A percentile compares a stretch with the other conserved stretches of the same genome.
These are phyloP conservation scores for Smittia sp. DNA, from an alignment of 2,888 invertebrate genomes.

Conservation along the genomic window DNA sequence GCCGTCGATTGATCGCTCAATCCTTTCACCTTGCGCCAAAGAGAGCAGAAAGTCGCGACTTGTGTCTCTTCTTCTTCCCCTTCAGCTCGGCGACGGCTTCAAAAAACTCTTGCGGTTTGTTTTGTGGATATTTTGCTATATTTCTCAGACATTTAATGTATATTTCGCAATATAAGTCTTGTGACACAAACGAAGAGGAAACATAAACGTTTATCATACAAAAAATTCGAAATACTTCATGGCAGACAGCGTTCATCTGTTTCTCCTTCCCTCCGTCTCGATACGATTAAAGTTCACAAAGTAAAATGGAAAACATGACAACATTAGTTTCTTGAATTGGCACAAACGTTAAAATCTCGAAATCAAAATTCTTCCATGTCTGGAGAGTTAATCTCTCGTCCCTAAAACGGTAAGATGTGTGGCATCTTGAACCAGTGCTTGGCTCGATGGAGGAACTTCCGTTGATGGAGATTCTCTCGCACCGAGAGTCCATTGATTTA, in stretches of 20 bases:
- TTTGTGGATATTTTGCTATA: conserved; percentile 20
- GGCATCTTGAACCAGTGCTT: too few species aligned
- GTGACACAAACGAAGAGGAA: conserved; percentile 8
- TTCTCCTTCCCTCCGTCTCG: not conserved
- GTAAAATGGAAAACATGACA: not conserved
- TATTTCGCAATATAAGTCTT: not conserved
- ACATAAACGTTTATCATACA: conserved; percentile 3
- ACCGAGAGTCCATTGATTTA: not conserved
- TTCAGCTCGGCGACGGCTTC: not conserved
- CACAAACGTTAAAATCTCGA: not conserved
- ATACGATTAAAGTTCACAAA: not conserved
- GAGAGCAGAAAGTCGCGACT: not conserved
- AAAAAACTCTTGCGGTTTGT: conserved; percentile 2
- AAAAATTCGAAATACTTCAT: conserved; percentile 10
- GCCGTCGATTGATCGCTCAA: not conserved
- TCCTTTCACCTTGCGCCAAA: not conserved
- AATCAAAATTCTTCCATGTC: too few species aligned
- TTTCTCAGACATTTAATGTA: conserved; percentile 24
- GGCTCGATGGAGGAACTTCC: too few species aligned
- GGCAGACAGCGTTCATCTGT: not conserved
- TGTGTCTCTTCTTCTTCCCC: too few species aligned
- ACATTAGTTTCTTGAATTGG: not conserved
- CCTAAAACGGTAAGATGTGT: not conserved
- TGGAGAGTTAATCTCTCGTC: too few species aligned
- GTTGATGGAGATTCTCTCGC: too few species aligned